Percentiles rank a stretch among this genome's conserved stretches.
Conservation (phyloP, 2,888 invertebrate genomes). For the Pachydiplax longipennis region DNA sequence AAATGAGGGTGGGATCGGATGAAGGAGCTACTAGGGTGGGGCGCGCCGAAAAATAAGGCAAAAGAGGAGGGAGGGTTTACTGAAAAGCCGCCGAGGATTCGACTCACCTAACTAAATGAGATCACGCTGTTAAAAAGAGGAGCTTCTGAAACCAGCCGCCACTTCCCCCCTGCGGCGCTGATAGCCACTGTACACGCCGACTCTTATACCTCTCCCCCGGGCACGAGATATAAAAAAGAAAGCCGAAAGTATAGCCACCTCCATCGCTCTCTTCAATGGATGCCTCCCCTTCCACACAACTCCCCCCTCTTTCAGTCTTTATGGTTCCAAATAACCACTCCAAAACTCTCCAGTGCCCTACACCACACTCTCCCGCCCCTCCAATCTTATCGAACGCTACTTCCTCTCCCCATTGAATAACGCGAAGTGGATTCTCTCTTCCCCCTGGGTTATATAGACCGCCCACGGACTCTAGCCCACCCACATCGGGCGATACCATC, state of each 20-base stretch:
- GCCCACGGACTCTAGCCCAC: not conserved
- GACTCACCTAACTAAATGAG: conserved; percentile 35
- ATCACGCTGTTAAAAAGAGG: conserved; percentile 27
- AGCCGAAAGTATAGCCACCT: conserved; percentile 3
- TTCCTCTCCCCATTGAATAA: not conserved
- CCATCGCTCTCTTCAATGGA: not conserved
- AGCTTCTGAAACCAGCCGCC: conserved; percentile 28
- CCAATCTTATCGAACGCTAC: not conserved
- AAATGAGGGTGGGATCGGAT: not conserved
- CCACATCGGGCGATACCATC: not conserved
- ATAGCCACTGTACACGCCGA: not conserved
- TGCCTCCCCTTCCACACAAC: not conserved
- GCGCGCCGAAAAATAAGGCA: no score
- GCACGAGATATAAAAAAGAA: not conserved
- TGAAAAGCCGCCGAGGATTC: not conserved
- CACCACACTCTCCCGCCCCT: not conserved
- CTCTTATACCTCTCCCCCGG: not conserved
- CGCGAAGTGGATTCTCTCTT: not conserved
- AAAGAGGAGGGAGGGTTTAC: not conserved
- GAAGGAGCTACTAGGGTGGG: not conserved
- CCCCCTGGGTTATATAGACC: no score
- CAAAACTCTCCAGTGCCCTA: conserved; percentile 2
- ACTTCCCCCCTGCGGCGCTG: conserved; percentile 30
- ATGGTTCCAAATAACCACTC: conserved; percentile 10
- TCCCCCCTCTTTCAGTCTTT: not conserved